phyloP scores from a whole-genome alignment of 2,797 vertebrate genomes.

The Podarcis siculus region DNA sequence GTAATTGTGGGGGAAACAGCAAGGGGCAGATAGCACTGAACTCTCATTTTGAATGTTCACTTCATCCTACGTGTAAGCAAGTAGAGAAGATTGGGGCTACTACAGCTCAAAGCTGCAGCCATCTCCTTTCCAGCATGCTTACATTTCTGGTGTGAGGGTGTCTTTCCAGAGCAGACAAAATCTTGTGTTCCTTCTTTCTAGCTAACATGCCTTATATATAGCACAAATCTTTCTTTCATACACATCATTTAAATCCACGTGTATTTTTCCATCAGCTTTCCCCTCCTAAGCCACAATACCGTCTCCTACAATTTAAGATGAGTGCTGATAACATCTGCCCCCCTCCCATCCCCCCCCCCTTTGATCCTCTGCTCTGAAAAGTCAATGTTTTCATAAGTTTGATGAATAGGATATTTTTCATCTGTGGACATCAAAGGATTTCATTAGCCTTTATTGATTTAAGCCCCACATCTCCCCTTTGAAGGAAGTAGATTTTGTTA shows the following conservation, averaged over 20 bases:
- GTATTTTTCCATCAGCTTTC: slow-evolving; percentile 13
- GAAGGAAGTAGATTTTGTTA: slow-evolving; percentile 40
- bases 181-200: neutral
- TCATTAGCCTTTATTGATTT: slow-evolving; percentile 54
- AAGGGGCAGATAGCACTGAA: neutral
- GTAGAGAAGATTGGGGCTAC: neutral
- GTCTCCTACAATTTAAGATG: neutral
- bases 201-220: neutral
- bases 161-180: neutral
- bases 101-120: neutral
- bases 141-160: neutral
- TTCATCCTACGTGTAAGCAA: neutral
- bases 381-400: slow-evolving; percentile 38
- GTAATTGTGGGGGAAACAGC: neutral
- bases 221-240: neutral
- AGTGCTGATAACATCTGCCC: slow-evolving; percentile 23
- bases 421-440: slow-evolving; percentile 59
- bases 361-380: slow-evolving; percentile 43
- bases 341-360: neutral
- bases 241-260: neutral
- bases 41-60: neutral
- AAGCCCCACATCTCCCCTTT: slow-evolving; percentile 39
- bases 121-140: neutral
- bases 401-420: slow-evolving; percentile 60
- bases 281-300: slow-evolving; percentile 1